Evolutionary conservation across 2,888 invertebrate genomes (phyloP).

Genomic region (Heliconius aoede): DNA sequence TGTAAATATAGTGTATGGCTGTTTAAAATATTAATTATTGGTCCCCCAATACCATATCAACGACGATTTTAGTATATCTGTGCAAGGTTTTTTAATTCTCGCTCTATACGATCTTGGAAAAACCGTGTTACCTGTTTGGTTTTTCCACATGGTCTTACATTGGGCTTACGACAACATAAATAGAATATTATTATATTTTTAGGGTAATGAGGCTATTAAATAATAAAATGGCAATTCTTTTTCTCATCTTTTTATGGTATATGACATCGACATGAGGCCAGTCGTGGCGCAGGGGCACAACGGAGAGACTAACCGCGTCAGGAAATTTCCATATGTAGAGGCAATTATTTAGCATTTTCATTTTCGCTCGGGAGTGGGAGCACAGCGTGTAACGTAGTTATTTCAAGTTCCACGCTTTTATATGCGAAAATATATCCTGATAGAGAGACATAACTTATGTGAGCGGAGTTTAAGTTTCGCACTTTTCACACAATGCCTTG

Average conservation of each 20-base stretch:
- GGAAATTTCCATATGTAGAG: no score
- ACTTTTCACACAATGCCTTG: neutral
- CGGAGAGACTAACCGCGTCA: no score
- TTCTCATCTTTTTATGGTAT: neutral
- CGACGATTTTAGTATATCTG: neutral
- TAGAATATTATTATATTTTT: neutral
- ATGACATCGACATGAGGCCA: no score
- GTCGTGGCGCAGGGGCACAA: no score
- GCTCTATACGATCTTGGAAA: neutral
- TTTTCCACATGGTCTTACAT: neutral
- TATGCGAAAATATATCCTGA: no score
- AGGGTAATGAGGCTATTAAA: neutral
- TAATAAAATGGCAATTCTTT: neutral
- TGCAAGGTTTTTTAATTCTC: neutral
- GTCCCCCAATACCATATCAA: constrained; percentile 8
- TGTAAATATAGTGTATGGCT: constrained; percentile 32
- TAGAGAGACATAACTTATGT: no score
- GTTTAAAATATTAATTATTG: constrained; percentile 33
- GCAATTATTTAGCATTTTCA: no score
- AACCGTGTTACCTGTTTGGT: no score
- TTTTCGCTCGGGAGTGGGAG: no score
- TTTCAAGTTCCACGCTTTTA: no score
- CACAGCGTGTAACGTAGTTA: no score
- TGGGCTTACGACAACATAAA: neutral
- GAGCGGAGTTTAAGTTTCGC: neutral